These are phyloP conservation scores for Didymodactylos carnosus DNA, from an alignment of 2,888 invertebrate species.

Conservation along the genomic window DNA sequence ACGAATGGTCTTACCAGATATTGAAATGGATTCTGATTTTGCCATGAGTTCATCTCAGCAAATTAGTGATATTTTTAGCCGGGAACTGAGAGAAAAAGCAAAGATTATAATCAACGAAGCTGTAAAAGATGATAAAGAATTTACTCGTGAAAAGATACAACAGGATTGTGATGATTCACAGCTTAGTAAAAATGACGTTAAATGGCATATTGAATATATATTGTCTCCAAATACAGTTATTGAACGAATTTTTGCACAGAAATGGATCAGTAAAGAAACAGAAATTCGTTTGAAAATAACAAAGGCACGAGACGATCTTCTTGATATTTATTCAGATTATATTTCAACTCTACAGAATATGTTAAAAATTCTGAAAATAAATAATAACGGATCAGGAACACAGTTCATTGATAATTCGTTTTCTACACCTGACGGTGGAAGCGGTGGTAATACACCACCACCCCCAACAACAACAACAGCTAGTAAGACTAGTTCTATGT, in stretches of 20 bases:
- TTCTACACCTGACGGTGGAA: too few species aligned
- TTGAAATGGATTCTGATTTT: neutral
- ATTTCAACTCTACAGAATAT: neutral
- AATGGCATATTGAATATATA: neutral
- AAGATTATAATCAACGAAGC: neutral
- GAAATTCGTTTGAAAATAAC: neutral
- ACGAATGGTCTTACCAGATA: neutral
- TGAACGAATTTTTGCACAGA: neutral
- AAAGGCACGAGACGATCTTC: neutral
- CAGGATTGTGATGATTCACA: neutral
- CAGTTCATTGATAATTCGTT: neutral
- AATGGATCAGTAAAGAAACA: neutral
- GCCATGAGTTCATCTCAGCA: neutral
- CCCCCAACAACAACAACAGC: too few species aligned
- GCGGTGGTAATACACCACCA: too few species aligned
- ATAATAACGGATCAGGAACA: neutral
- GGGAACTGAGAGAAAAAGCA: neutral
- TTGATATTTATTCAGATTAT: neutral
- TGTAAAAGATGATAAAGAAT: neutral
- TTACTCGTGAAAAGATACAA: neutral
- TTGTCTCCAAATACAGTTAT: neutral
- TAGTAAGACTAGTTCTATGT: too few species aligned
- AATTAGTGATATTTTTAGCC: neutral
- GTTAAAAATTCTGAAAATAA: neutral
- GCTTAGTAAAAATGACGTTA: neutral